A percentile compares a stretch with the other conserved stretches of the same genome.
phyloP scores from a whole-genome alignment of 2,113 vertebrate genomes.

The Pogona vitticeps region DNA sequence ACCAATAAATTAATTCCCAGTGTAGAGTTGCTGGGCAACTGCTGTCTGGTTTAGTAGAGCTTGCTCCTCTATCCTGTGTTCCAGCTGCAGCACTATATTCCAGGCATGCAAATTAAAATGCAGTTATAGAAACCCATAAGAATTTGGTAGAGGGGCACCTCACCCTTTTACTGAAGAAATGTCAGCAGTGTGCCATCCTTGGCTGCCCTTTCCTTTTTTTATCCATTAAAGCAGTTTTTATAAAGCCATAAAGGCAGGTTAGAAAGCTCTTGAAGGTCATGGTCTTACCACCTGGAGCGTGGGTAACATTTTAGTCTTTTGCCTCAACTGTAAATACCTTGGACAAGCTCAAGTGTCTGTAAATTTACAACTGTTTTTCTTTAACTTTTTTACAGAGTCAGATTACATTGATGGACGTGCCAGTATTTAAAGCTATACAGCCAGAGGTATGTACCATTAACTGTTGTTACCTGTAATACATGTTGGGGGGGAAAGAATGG shows the following conservation, averaged over 20 bases:
- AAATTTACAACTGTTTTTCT: background rate
- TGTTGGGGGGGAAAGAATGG: background rate
- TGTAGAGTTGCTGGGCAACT: background rate
- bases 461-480: background rate
- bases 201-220: no score
- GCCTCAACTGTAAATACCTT: background rate
- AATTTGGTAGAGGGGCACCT: no score
- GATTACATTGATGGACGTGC: conserved; percentile 92
- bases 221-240: background rate
- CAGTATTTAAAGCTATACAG: conserved; percentile 94
- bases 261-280: background rate
- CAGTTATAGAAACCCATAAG: no score
- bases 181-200: no score
- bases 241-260: background rate
- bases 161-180: background rate
- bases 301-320: background rate
- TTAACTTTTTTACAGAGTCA: conserved; percentile 83
- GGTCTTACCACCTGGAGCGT: background rate
- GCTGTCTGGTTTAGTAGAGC: background rate
- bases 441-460: conserved; percentile 84
- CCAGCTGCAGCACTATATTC: background rate
- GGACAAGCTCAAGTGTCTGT: background rate
- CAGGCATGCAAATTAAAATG: no score
- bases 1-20: background rate
- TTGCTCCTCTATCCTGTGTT: background rate